These are phyloP conservation scores for Cygnus olor DNA, from an alignment of 2,797 vertebrate genomes.

Conservation along the genomic window DNA sequence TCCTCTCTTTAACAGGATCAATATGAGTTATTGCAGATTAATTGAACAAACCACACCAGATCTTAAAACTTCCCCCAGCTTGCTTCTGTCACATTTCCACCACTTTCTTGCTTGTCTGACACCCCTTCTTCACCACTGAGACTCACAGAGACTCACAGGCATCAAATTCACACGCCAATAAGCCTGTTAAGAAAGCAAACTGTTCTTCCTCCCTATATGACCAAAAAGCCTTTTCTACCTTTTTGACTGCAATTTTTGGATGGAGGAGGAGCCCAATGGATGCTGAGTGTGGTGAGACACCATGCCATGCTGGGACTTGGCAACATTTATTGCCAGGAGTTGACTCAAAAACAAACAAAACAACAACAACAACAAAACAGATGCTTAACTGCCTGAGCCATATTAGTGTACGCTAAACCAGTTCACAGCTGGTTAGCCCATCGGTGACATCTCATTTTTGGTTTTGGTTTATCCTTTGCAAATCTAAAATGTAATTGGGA, in stretches of 20 bases:
- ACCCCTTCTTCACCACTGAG: neutral
- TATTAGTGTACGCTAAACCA: neutral
- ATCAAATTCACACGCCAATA: neutral
- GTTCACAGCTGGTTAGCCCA: neutral
- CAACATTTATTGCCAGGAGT: neutral
- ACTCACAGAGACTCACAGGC: neutral
- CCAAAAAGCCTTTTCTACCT: neutral
- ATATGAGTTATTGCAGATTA: neutral
- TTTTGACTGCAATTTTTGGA: neutral
- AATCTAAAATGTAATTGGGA: neutral
- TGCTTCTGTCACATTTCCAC: neutral
- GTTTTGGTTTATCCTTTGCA: neutral
- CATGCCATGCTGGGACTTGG: neutral
- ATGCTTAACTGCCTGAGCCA: neutral
- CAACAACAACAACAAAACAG: neutral
- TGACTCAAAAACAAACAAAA: neutral
- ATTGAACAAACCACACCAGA: neutral
- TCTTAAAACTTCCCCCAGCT: neutral
- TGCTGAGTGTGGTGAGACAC: neutral
- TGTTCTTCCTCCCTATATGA: neutral
- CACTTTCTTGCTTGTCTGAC: neutral
- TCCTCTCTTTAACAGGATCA: neutral
- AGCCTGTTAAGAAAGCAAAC: neutral
- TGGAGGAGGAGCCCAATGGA: neutral
- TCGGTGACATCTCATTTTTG: neutral